A percentile compares a stretch with the other conserved stretches of the same genome.
Evolutionary conservation across 2,888 invertebrate genomes (phyloP).

Genomic region (Rotaria sp.): DNA sequence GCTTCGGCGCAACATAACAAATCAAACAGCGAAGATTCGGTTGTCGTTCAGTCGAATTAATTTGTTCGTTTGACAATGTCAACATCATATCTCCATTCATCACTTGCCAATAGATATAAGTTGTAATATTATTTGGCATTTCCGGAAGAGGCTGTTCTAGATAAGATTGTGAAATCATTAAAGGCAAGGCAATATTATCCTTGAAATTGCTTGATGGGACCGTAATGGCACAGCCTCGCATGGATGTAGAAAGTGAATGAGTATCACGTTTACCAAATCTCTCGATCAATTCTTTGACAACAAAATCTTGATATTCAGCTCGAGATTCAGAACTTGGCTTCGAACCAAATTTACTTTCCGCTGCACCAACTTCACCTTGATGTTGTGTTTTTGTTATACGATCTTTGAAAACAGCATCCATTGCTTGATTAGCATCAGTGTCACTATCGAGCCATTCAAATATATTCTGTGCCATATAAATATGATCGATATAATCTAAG

Average conservation of each 20-base stretch:
- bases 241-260: not conserved
- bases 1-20: not conserved
- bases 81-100: not conserved
- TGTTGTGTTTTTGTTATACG: not conserved
- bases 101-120: not conserved
- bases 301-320: not conserved
- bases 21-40: not conserved
- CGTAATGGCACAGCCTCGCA: not conserved
- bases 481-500: not conserved
- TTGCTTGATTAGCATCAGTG: not conserved
- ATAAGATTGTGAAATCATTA: not conserved
- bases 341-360: no score
- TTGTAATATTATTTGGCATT: not conserved
- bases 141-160: not conserved
- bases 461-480: not conserved
- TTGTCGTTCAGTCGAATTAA: not conserved
- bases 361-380: no score
- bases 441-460: not conserved
- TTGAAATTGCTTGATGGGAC: not conserved
- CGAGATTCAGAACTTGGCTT: no score
- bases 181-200: not conserved
- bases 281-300: not conserved
- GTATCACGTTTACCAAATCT: not conserved
- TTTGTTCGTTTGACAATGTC: not conserved
- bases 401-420: not conserved